Conservation (phyloP, 2,888 invertebrate genomes). For the Aphidoletes aphidimyza region DNA sequence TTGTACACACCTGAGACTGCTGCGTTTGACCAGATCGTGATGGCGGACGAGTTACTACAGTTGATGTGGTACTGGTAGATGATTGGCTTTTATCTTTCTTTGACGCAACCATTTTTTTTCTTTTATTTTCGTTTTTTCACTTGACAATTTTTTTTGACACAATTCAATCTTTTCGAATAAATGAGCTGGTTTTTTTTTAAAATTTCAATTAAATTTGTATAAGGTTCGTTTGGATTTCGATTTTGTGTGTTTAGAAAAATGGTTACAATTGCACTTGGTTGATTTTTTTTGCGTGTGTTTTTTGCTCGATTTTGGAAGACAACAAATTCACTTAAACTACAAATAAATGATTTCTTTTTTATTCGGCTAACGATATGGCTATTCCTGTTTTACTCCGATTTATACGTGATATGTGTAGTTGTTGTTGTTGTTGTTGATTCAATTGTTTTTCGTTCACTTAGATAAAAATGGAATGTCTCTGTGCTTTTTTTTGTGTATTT, state of each 20-base stretch:
- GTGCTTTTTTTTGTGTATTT: background rate
- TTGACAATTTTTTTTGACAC: background rate
- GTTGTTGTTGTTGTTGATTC: background rate
- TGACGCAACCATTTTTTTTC: slow-evolving; percentile 30
- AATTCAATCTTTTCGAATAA: background rate
- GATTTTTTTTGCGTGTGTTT: background rate
- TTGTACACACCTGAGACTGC: slow-evolving; percentile 2
- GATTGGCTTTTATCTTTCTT: slow-evolving; percentile 43
- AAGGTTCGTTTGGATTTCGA: background rate
- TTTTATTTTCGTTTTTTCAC: too few relatives aligned
- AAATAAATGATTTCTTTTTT: background rate
- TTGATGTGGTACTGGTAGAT: background rate
- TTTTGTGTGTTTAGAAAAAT: too few relatives aligned
- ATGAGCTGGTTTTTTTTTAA: background rate
- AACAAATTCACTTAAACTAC: background rate
- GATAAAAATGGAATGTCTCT: slow-evolving; percentile 24
- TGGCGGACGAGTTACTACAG: background rate
- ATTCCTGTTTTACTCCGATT: slow-evolving; percentile 14
- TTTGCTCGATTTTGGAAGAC: slow-evolving; percentile 18
- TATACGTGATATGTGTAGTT: background rate
- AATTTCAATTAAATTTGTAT: background rate
- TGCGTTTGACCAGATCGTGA: background rate
- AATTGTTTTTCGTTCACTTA: background rate
- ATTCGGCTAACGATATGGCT: background rate
- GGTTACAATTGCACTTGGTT: background rate